Base-by-base conservation (phyloP, 2,888 invertebrate species). In the Liopterus haemorrhoidalis region DNA sequence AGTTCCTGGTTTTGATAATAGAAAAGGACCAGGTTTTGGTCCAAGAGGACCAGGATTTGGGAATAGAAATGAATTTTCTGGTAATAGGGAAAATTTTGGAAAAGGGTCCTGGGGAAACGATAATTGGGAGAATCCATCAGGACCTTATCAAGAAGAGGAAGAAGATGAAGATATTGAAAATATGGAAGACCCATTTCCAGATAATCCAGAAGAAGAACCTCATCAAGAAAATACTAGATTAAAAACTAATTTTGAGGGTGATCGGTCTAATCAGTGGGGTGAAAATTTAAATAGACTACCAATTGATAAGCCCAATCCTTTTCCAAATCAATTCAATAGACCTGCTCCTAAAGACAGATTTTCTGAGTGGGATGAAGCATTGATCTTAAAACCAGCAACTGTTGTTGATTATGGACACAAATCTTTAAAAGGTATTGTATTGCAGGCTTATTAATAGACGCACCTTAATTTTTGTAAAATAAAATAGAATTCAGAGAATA, bases 361-460 rank as follows among this genome's bases (percentile, higher is more conserved):
- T 25, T 8, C 2, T 24, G 12, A 39, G 15, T 41, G 41, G 32
- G 39, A 30, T 19, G 46, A 72, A 46, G 73, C 74, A 52, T 72
- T 72, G 48, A 65, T 78, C 56, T 71, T 70, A 61, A 71, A 72
- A 38, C 74, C 82, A 51, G 71, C 75, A 27, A 72, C 77, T 58
- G 76, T 83, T 51, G 76, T 82, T 56, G 82, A 84, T 67, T 84
- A 84, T 70, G 78, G 80, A 53, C 83, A 83, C 64, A 79, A 76
- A 63, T 69, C 77, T 49, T 62, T 73, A 30, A 22, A 33, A n/a
- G n/a, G n/a, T n/a, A n/a, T n/a, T n/a, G n/a, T n/a, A n/a, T n/a
- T n/a, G n/a, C n/a, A n/a, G n/a, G n/a, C n/a, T n/a, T n/a, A n/a
- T n/a, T n/a, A n/a, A n/a, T n/a, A n/a, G n/a, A n/a, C n/a, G n/a